Percentiles rank a stretch among this genome's conserved stretches.
Evolutionary conservation across 2,797 vertebrate species (phyloP).

Genomic region (Halcyon chelicuti): DNA sequence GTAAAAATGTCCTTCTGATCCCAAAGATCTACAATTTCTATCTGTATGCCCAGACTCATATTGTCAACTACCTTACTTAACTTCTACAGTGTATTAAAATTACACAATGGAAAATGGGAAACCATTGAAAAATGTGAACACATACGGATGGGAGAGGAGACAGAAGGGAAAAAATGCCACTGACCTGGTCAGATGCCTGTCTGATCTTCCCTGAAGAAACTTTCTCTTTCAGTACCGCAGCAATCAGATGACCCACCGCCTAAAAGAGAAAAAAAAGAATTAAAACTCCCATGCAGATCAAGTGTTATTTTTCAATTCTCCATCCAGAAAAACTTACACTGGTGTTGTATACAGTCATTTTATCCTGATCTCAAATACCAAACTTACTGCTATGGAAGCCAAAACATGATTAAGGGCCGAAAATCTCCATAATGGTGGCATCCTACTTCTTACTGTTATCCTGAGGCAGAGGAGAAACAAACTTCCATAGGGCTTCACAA

Average conservation of each 20-base stretch:
- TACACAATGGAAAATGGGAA: not conserved
- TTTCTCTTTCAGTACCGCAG: constrained; percentile 91
- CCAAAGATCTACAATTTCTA: not conserved
- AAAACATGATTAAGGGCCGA: not conserved
- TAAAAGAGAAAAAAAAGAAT: constrained; percentile 68
- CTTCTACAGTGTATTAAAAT: not conserved
- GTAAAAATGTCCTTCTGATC: not conserved
- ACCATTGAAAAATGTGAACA: not conserved
- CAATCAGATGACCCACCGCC: constrained; percentile 88
- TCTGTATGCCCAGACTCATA: accelerated
- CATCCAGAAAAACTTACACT: not conserved
- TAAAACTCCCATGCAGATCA: not conserved
- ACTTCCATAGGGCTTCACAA: too few species aligned
- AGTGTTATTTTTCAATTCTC: not conserved
- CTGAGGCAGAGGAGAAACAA: too few species aligned
- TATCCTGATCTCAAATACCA: not conserved
- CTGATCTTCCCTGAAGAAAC: constrained; percentile 80
- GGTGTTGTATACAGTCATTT: not conserved
- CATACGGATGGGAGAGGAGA: not conserved
- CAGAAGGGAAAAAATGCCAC: not conserved
- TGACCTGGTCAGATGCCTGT: constrained; percentile 85
- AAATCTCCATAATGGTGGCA: not conserved
- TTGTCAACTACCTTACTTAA: not conserved
- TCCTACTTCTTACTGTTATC: too few species aligned
- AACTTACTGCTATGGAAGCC: not conserved